Evolutionary conservation across 2,797 vertebrate species (phyloP).

Genomic region (Melanotaenia maccullochi): DNA sequence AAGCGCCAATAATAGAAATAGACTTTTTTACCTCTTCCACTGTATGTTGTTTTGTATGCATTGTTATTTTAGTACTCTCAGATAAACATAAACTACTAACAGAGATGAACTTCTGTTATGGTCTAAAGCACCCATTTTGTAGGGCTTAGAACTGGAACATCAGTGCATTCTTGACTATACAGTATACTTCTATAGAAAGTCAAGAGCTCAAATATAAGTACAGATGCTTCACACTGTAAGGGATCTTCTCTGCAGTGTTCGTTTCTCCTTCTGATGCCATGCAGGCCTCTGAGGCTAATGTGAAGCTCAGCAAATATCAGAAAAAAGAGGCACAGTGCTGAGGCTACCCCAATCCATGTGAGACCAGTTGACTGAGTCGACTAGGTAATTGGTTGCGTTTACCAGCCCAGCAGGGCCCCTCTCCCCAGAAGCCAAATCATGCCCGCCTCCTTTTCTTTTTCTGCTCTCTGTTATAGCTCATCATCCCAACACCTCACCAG

Average conservation of each 20-base stretch:
- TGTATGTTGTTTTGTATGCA: background rate
- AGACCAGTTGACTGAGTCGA: conserved; percentile 75
- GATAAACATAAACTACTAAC: conserved; percentile 11
- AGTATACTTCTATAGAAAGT: conserved; percentile 14
- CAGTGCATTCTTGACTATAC: conserved; percentile 4
- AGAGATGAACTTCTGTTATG: background rate
- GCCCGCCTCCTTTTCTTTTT: conserved; percentile 55
- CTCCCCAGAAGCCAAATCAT: conserved; percentile 69
- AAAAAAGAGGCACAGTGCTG: conserved; percentile 43
- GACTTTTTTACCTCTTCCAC: background rate
- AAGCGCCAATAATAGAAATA: background rate
- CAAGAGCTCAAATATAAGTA: conserved; percentile 21
- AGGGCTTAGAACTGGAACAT: background rate
- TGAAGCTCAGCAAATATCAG: conserved; percentile 41
- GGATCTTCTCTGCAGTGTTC: conserved; percentile 38
- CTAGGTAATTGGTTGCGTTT: conserved; percentile 71
- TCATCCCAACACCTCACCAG: conserved; percentile 59
- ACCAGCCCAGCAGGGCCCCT: conserved; percentile 56
- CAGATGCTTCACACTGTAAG: conserved; percentile 6
- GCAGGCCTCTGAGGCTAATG: conserved; percentile 37
- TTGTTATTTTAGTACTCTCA: background rate
- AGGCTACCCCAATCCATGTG: conserved; percentile 68
- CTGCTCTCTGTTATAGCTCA: conserved; percentile 69
- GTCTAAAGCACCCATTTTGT: background rate
- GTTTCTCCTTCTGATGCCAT: conserved; percentile 39